Evolutionary conservation across 1,140 invertebrate genomes (phyloP).

Genomic region (Muscidifurax raptorellus): DNA sequence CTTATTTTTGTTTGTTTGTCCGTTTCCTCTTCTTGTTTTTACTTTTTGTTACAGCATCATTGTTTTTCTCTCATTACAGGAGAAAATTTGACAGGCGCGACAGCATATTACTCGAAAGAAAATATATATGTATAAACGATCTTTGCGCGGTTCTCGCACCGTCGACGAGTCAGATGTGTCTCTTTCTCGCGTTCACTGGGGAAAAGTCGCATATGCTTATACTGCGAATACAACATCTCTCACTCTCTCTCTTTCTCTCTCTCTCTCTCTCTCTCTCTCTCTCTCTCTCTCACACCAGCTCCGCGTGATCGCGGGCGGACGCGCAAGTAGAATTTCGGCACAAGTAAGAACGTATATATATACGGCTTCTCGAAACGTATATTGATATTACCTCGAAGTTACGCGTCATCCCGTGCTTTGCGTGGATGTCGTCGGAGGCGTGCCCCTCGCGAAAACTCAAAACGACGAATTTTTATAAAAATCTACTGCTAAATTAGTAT

Average conservation of each 20-base stretch:
- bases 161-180: slow-evolving; percentile 50
- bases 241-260: too few relatives aligned
- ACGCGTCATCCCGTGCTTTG: not conserved
- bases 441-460: slow-evolving; percentile 30
- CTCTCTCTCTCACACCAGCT: not conserved
- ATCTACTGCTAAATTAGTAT: slow-evolving; percentile 53
- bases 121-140: slow-evolving; percentile 48
- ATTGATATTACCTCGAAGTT: not conserved
- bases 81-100: slow-evolving; percentile 45
- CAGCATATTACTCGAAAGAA: slow-evolving; percentile 43
- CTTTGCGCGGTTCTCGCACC: slow-evolving; percentile 36
- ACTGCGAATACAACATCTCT: not conserved
- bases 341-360: not conserved
- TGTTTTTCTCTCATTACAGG: slow-evolving; percentile 13
- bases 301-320: too few relatives aligned
- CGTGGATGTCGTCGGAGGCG: not conserved
- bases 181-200: slow-evolving; percentile 45
- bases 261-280: not conserved
- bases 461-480: slow-evolving; percentile 52
- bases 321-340: not conserved
- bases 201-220: slow-evolving; percentile 3
- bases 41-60: not conserved
- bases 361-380: too few relatives aligned
- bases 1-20: slow-evolving; percentile 14
- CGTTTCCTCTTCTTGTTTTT: not conserved